Base-by-base conservation (phyloP, 2,113 vertebrate species). In the Herpetotheres cachinnans region DNA sequence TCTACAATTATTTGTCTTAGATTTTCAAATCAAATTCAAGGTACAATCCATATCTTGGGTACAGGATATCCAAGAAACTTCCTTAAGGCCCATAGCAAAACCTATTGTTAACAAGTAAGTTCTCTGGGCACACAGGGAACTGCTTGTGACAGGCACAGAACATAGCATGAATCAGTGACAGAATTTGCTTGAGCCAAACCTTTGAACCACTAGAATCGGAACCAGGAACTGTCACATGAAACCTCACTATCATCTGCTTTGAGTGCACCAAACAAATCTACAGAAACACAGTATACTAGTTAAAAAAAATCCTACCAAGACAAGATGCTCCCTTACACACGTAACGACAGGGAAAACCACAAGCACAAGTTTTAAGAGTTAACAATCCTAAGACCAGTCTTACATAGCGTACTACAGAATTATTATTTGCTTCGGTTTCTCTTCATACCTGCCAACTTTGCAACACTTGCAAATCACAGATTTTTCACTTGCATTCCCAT, bases 291-390 rank as follows among this genome's bases (percentile, higher is more conserved):
- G 14, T 6, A 36, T 16, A 20, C 5, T 25, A 11, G 42, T 50
- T 50, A 62, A 82, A 70, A 76, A 61, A 44, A 47, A 11, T 25
- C 15, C 49, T 56, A 32, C n/a, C 32, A 50, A 76, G 65, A 34
- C 63, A 70, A 70, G 49, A n/a, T 0, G 1, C 56, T 63, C 42
- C 16, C 22, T 63, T 59, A 56, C 27, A 42, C 1, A 1, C 0
- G 0, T 55, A 55, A 56, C 13, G 25, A 74, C n/a, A 81, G 34
- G 21, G 16, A 47, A 76, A 65, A 27, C 22, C 21, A 65, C 18
- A 42, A 1, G 1, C 25, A 49, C 12, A 7, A 11, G 29, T 59
- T 42, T 49, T 71, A 36, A 55, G 46, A 62, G 11, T 76, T 52
- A 55, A 6, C 26, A 54, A 49, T 30, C 46, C 34, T 80, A 52